Base-by-base conservation (phyloP, 2,888 invertebrate genomes). In the Scaptomyza cyrtandrae region DNA sequence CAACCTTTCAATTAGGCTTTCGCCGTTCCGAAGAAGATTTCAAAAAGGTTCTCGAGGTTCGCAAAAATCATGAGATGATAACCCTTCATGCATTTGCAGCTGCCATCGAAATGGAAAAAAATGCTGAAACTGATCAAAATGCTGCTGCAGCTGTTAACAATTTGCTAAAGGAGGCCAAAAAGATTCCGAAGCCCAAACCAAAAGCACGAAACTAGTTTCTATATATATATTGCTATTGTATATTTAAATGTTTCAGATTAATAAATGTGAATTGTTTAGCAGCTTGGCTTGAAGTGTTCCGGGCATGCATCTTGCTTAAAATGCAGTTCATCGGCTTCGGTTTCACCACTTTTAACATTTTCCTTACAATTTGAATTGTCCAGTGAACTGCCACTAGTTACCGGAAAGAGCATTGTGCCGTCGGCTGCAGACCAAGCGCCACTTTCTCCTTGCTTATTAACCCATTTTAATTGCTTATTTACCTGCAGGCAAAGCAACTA, bases 391-490 rank as follows among this genome's bases (percentile, higher is more conserved):
- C 49, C 57, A 13, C 60, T 63, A 9, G 62, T 60, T 3, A 50
- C 54, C 0, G 73, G 3, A 43, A 83, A 83, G 0, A 6, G 7
- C 6, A 35, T n/a, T 10, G 10, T 14, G 6, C 74, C 74, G 3
- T 81, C 83, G 0, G 63, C 56, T 1, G 60, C 31, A 6, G 62
- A 53, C 76, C 83, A 85, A 1, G 16, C 9, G 0, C 71, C 66
- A 0, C 14, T 46, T 24, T 41, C 56, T 0, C 61, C 7, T 46
- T 85, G 71, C 0, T 33, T n/a, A 24, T 71, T 65, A 0, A 86
- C 29, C 83, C 80, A 86, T 29, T 57, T 63, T n/a, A 81, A 52
- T 59, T 81, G 81, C 7, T 71, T 71, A 19, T 81, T 81, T 11
- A 81, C 71, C 81, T 81, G 31, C 3, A 39, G 11, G 7, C n/a